These are phyloP conservation scores for Psylliodes chrysocephalus DNA, from an alignment of 2,888 invertebrate genomes.

Conservation along the genomic window DNA sequence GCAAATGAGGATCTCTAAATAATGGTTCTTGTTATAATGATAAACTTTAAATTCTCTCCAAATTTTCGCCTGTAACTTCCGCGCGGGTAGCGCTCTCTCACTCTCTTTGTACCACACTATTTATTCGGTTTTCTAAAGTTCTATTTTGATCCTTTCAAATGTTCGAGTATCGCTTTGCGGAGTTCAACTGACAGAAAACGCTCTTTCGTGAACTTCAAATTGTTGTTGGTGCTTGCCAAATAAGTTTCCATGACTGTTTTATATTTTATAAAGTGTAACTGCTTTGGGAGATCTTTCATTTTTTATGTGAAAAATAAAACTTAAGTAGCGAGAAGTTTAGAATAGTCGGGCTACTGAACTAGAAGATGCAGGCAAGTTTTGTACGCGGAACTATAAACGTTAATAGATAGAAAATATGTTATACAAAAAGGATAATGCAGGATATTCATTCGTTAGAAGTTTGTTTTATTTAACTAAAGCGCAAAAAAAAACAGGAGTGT, in stretches of 20 bases:
- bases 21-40: too few species aligned
- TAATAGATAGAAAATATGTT: too few species aligned
- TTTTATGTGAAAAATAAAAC: constrained; percentile 1
- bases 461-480: too few species aligned
- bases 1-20: too few species aligned
- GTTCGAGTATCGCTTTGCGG: constrained; percentile 10
- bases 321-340: neutral
- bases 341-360: too few species aligned
- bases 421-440: too few species aligned
- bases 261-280: neutral
- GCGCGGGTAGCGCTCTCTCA: neutral
- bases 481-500: too few species aligned
- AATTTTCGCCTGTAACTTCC: too few species aligned
- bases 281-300: neutral
- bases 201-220: constrained; percentile 3
- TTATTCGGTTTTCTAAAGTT: constrained; percentile 8
- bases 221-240: constrained; percentile 5
- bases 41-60: too few species aligned
- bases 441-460: too few species aligned
- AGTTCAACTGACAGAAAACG: constrained; percentile 7
- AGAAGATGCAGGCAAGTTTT: too few species aligned
- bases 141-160: neutral
- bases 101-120: neutral
- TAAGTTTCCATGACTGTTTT: constrained; percentile 7
- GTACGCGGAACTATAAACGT: too few species aligned